These are phyloP conservation scores for Motacilla tschutschensis DNA, from an alignment of 2,113 vertebrate species.

Conservation along the genomic window DNA sequence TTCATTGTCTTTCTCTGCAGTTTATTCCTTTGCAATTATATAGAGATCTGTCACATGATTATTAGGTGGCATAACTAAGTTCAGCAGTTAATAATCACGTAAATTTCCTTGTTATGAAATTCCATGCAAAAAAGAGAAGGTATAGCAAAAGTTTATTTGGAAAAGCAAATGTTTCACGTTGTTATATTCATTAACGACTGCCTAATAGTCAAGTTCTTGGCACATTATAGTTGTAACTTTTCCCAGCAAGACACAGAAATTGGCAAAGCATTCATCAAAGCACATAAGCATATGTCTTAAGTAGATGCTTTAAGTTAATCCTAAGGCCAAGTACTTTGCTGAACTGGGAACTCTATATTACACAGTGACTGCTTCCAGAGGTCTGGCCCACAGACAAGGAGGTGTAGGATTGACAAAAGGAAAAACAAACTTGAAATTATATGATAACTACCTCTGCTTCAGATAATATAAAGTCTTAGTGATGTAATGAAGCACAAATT, in stretches of 20 bases:
- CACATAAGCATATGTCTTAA: not conserved
- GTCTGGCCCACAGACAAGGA: not conserved
- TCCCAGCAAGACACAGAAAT: not conserved
- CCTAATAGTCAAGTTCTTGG: not conserved
- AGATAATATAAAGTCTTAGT: not conserved
- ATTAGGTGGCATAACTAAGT: not conserved
- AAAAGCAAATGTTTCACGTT: not conserved
- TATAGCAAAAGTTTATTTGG: not conserved
- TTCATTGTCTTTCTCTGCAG: not conserved
- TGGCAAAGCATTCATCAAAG: not conserved
- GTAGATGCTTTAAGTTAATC: not conserved
- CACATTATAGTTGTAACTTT: not conserved
- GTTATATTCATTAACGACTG: not conserved
- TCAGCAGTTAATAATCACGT: not conserved
- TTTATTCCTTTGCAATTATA: not conserved
- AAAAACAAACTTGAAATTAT: not conserved
- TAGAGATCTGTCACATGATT: not conserved
- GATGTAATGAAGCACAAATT: not conserved
- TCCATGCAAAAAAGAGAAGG: not conserved
- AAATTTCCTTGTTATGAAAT: not conserved
- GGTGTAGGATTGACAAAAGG: not conserved
- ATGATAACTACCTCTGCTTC: not conserved
- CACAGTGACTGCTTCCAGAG: not conserved
- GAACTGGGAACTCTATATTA: not conserved
- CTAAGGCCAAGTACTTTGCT: not conserved